Evolutionary conservation across 2,113 vertebrate genomes (phyloP).

Genomic region (Hucho hucho): DNA sequence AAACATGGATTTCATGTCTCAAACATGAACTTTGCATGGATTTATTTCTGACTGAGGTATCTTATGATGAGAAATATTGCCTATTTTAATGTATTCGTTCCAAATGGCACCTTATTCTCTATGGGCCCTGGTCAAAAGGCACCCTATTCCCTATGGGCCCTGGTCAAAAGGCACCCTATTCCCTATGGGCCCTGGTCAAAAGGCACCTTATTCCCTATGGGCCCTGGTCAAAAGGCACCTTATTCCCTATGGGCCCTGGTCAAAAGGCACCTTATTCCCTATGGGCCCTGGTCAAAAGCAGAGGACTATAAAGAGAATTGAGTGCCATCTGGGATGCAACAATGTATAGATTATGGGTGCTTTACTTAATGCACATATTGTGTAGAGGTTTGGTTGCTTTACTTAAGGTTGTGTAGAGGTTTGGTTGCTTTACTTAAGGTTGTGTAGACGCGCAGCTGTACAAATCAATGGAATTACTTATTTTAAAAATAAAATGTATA

Average conservation of each 20-base stretch:
- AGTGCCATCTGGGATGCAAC: too few species aligned
- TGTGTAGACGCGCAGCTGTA: constrained; percentile 68
- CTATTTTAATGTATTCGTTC: constrained; percentile 31
- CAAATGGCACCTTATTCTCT: too few species aligned
- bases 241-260: too few species aligned
- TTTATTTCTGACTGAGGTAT: constrained; percentile 59
- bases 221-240: too few species aligned
- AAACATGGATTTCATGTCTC: background rate
- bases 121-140: too few species aligned
- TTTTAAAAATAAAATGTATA: constrained; percentile 3
- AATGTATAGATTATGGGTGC: constrained; percentile 62
- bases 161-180: too few species aligned
- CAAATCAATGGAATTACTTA: constrained; percentile 60
- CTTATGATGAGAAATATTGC: constrained; percentile 61
- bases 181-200: too few species aligned
- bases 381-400: constrained; percentile 41
- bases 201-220: too few species aligned
- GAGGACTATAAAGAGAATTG: too few species aligned
- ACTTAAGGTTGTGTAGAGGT: constrained; percentile 47
- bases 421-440: constrained; percentile 14
- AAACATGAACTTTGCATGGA: constrained; percentile 69
- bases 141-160: too few species aligned
- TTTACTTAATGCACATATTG: constrained; percentile 58
- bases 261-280: too few species aligned
- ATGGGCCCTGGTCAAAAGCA: too few species aligned